Evolutionary conservation across 2,888 invertebrate genomes (phyloP), one percentile per base, ranked within the genome.

Genomic region (Steromphala cineraria): DNA sequence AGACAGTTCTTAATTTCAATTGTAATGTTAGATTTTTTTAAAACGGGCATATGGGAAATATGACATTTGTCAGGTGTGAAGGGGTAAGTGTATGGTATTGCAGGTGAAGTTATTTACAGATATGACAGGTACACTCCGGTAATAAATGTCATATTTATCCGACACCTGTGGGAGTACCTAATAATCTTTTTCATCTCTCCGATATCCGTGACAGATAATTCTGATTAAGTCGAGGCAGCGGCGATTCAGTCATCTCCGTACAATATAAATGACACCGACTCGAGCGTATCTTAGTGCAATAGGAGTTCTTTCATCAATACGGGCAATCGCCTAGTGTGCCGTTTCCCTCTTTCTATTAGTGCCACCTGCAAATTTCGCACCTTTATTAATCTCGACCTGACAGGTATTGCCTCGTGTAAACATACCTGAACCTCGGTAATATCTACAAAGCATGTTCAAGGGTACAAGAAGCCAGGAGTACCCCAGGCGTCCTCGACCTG

Each of bases 371-470:
- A 28, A 62, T 28, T 62, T 62, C 62, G 28, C 62, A 62, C 62
- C 28, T 62, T 62, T 28, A 62, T 62, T 62, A 62, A 62, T 62
- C 62, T 28, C 19, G 0, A 24, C 0, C 28, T 62, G 62, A 28
- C 62, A 62, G 62, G 24, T 62, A 62, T 28, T 24, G 28, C 62
- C 62, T 62, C n/a, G 62, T 62, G 28, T n/a, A 62, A 62, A 62
- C 24, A 62, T 28, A 21, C 62, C 15, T 28, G 28, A 62, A 21
- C 62, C 62, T 24, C 62, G 2, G 28, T 8, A 62, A 62, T 24
- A 62, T 62, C 62, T 28, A 62, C 28, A 62, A 62, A 62, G 62
- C 62, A 62, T 62, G 62, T 62, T 62, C 62, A 62, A 62, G 62
- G 62, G 62, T 62, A 62, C 10, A 62, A 62, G 17, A 62, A 28